Evolutionary conservation across 2,797 vertebrate genomes (phyloP).

Genomic region (Neomorphus geoffroyi): DNA sequence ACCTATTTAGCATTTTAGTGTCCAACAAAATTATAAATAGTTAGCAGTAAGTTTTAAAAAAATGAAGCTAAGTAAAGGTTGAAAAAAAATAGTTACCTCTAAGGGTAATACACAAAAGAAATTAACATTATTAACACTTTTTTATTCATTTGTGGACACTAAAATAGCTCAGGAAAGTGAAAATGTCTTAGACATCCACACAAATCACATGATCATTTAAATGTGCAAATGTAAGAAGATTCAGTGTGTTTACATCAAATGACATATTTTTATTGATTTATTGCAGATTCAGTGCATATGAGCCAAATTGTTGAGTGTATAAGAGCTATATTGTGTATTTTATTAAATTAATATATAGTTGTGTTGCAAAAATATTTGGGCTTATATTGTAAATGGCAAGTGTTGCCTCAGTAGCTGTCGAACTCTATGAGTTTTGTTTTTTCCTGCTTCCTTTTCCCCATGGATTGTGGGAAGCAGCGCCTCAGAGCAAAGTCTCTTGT

Average conservation of each 20-base stretch:
- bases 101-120: constrained; percentile 63
- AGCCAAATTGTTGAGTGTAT: constrained; percentile 99
- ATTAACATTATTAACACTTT: constrained; percentile 73
- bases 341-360: constrained; percentile 99
- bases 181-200: constrained; percentile 93
- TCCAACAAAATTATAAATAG: constrained; percentile 75
- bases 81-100: constrained; percentile 42
- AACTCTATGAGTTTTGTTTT: constrained; percentile 99
- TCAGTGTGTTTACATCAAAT: constrained; percentile 99
- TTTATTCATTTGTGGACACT: constrained; percentile 88
- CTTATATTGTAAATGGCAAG: constrained; percentile 99
- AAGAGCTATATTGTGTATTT: constrained; percentile 99
- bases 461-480: constrained; percentile 86
- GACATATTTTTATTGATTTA: constrained; percentile 99
- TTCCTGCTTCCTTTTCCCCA: constrained; percentile 82
- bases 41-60: constrained; percentile 59
- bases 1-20: constrained; percentile 81
- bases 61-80: constrained; percentile 31
- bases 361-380: constrained; percentile 99
- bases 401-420: constrained; percentile 99
- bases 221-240: constrained; percentile 98
- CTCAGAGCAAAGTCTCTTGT: constrained; percentile 91
- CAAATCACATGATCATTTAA: constrained; percentile 93
- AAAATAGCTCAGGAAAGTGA: constrained; percentile 91
- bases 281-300: constrained; percentile 99